Evolutionary conservation across 2,797 vertebrate species (phyloP).

Genomic region (Phrynocephalus vlangalii): DNA sequence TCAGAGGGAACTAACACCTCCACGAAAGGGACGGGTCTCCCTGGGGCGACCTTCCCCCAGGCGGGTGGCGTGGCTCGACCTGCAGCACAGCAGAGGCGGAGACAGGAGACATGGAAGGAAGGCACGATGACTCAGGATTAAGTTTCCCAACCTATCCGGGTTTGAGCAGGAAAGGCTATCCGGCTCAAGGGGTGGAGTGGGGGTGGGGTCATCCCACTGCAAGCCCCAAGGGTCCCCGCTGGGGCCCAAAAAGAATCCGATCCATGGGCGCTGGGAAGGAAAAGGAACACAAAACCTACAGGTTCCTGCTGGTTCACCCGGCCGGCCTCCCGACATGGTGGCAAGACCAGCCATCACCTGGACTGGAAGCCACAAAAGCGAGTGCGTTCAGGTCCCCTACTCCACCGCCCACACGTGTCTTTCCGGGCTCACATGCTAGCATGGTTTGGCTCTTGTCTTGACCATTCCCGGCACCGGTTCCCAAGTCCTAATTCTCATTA

Average conservation of each 20-base stretch:
- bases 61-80: neutral
- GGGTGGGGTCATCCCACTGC: no score
- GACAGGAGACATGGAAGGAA: neutral
- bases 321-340: no score
- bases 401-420: no score
- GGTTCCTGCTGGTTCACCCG: neutral
- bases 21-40: neutral
- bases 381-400: no score
- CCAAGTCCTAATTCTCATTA: neutral
- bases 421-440: neutral
- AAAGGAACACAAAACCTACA: rapidly evolving
- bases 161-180: neutral
- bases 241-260: neutral
- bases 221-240: neutral
- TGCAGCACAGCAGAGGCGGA: neutral
- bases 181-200: no score
- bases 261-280: neutral
- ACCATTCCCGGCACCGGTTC: neutral
- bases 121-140: neutral
- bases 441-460: no score
- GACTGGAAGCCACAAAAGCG: no score
- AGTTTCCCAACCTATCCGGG: neutral
- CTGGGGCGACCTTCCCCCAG: neutral
- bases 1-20: no score
- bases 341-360: no score